Conservation (phyloP, 1,140 invertebrate species). For the Rhysida immarginata region DNA sequence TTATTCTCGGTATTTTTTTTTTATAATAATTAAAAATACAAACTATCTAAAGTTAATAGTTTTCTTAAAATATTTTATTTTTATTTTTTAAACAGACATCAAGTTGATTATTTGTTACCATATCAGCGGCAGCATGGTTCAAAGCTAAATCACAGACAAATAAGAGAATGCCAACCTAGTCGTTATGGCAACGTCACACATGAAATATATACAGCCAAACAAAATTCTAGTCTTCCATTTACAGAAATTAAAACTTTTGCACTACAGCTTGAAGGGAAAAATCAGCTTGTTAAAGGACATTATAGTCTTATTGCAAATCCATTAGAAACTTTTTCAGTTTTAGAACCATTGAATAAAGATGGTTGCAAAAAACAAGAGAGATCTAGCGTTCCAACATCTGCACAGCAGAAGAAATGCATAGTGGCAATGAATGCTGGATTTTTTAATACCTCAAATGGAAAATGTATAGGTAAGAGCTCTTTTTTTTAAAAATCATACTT, state of each 20-base stretch:
- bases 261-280: conserved; percentile 9
- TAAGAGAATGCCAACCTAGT: conserved; percentile 22
- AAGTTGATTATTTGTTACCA: not conserved
- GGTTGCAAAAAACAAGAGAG: conserved; percentile 18
- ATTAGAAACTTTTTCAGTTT: conserved; percentile 21
- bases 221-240: conserved; percentile 14
- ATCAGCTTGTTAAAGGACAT: conserved; percentile 15
- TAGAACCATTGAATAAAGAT: conserved; percentile 22
- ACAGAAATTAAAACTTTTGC: conserved; percentile 18
- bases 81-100: not conserved
- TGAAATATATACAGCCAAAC: conserved; percentile 16
- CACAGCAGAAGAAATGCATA: conserved; percentile 21
- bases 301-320: conserved; percentile 22
- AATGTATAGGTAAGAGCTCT: conserved; percentile 24
- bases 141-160: conserved; percentile 18
- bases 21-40: too few species aligned
- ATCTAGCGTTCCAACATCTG: conserved; percentile 21
- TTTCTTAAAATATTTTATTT: not conserved
- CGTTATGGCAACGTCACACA: conserved; percentile 22
- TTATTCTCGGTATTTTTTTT: too few species aligned
- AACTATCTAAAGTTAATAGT: too few species aligned
- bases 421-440: conserved; percentile 30
- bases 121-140: conserved; percentile 8
- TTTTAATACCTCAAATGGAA: conserved; percentile 26
- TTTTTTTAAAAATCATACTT: too few species aligned